Evolutionary conservation across 2,113 vertebrate species (phyloP).

Genomic region (Dunckerocampus dactyliophorus): DNA sequence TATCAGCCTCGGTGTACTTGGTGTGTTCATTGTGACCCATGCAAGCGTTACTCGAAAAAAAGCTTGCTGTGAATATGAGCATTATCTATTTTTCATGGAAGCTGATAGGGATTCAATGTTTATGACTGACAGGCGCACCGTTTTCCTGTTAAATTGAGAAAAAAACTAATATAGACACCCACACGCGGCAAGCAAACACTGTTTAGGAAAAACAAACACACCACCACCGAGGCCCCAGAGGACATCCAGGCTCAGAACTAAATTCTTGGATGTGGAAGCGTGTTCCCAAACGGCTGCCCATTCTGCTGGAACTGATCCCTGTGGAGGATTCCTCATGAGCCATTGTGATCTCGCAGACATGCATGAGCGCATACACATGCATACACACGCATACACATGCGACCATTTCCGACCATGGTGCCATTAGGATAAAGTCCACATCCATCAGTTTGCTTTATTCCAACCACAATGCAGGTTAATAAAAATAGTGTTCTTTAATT

Average conservation of each 20-base stretch:
- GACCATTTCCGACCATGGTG: slow-evolving; percentile 46
- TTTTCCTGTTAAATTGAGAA: slow-evolving; percentile 45
- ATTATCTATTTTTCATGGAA: slow-evolving; percentile 56
- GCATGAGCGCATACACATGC: slow-evolving; percentile 9
- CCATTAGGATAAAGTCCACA: slow-evolving; percentile 53
- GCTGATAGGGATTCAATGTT: slow-evolving; percentile 55
- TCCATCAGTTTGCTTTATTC: slow-evolving; percentile 49
- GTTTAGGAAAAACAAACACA: slow-evolving; percentile 67
- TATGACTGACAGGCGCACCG: slow-evolving; percentile 53
- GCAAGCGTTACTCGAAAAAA: slow-evolving; percentile 36
- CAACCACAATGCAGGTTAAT: slow-evolving; percentile 35
- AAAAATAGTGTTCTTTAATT: slow-evolving; percentile 31
- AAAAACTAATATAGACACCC: slow-evolving; percentile 48
- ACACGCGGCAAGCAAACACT: slow-evolving; percentile 57
- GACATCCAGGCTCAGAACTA: slow-evolving; percentile 58
- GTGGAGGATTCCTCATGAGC: slow-evolving; percentile 58
- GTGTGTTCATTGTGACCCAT: slow-evolving; percentile 7
- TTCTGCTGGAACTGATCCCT: slow-evolving; percentile 60
- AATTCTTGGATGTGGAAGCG: slow-evolving; percentile 59
- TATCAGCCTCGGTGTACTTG: background rate
- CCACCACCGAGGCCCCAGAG: slow-evolving; percentile 36
- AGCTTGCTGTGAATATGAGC: slow-evolving; percentile 25
- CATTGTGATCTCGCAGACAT: slow-evolving; percentile 23
- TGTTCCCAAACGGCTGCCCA: slow-evolving; percentile 56
- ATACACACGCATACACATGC: slow-evolving; percentile 32